Base-by-base conservation (phyloP, 1,140 invertebrate genomes). In the Brachionus paranguensis region DNA sequence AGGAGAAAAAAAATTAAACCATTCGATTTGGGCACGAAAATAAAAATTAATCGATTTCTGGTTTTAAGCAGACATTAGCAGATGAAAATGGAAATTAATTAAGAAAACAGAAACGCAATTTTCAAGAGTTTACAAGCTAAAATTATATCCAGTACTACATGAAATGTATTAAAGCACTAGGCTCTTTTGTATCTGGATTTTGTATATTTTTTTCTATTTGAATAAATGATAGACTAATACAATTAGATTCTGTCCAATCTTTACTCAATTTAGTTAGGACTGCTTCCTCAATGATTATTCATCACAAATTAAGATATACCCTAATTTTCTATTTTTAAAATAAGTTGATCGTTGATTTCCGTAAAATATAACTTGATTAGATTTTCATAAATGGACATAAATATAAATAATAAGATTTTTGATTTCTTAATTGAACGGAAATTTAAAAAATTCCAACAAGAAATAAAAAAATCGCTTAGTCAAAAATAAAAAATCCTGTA, bases 81-180 rank as follows among this genome's bases (percentile, higher is more conserved):
- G 65, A 68, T 68, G 65, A 68, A 68, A 33, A 68, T 68, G 27
- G n/a, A 68, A 68, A 68, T 68, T 68, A 68, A 68, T 68, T 68
- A 68, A 68, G 65, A 68, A 68, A 68, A 68, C 65, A 68, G 65
- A 68, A 68, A 68, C 65, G 33, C 33, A 68, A 33, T 33, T 33
- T 68, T 41, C 65, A 68, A 68, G 27, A 68, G 65, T 68, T 3
- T 33, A 33, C 27, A 68, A 60, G 53, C 53, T 24, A 60, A 60
- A 24, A 8, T 60, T 60, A 29, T 68, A 68, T 24, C 33, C 24
- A 29, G 20, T 55, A 68, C 65, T 29, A 68, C 65, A 33, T 68
- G 65, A 29, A 68, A 68, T 29, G 65, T 29, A 68, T 37, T 29
- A 68, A 8, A 68, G 27, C 5, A 41, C n/a, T 68, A n/a, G 65